A percentile compares a stretch with the other conserved stretches of the same genome.
These are phyloP conservation scores for Eupithecia pulchellata DNA, from an alignment of 2,888 invertebrate genomes.

Conservation along the genomic window DNA sequence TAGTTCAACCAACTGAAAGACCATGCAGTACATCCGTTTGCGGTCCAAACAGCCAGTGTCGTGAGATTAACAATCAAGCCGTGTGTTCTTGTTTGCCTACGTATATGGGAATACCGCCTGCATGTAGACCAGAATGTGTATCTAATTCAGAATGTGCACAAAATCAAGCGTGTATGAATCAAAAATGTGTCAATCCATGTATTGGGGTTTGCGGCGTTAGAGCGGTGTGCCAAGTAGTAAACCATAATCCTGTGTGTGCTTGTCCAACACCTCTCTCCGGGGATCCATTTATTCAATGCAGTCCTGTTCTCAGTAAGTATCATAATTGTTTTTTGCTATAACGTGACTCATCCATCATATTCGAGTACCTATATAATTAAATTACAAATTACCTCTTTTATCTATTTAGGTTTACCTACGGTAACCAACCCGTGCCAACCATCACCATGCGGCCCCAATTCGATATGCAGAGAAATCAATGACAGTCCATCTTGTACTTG, in stretches of 20 bases:
- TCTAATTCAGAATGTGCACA: constrained; percentile 89
- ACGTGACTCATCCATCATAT: not conserved
- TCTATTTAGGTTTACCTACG: constrained; percentile 58
- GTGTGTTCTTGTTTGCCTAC: constrained; percentile 90
- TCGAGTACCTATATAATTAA: not conserved
- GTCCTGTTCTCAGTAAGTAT: constrained; percentile 65
- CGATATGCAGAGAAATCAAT: constrained; percentile 89
- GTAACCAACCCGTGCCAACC: constrained; percentile 89
- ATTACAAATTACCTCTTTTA: constrained; percentile 8
- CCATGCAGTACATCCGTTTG: constrained; percentile 90
- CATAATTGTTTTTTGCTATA: not conserved
- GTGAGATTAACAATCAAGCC: constrained; percentile 86
- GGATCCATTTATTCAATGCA: constrained; percentile 87
- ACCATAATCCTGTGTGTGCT: constrained; percentile 90
- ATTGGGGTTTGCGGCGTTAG: constrained; percentile 88
- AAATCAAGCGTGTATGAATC: constrained; percentile 89
- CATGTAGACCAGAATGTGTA: constrained; percentile 90
- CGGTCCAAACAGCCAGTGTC: constrained; percentile 89
- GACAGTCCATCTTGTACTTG: constrained; percentile 91
- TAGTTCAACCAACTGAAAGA: constrained; percentile 69
- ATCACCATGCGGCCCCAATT: constrained; percentile 92
- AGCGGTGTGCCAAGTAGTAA: constrained; percentile 88
- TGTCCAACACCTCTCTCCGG: constrained; percentile 88
- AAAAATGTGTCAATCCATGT: constrained; percentile 91
- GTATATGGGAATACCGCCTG: constrained; percentile 89